phyloP scores from a whole-genome alignment of 2,888 invertebrate genomes.

The Lithophane semibrunnea region DNA sequence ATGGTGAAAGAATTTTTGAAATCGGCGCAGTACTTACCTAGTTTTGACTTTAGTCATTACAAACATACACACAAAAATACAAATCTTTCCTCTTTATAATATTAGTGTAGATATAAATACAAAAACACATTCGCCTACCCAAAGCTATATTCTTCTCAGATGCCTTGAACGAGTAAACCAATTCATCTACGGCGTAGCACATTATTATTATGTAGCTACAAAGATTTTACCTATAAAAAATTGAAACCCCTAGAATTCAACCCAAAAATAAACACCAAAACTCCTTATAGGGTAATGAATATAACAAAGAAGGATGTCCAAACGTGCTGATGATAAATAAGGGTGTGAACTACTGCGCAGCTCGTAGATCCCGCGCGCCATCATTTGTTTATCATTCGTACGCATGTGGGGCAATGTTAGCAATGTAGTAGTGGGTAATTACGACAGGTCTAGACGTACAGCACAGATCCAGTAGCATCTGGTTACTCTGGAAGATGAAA shows the following conservation, averaged over 20 bases:
- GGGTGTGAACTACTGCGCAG: conserved; percentile 65
- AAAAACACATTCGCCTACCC: background rate
- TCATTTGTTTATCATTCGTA: conserved; percentile 48
- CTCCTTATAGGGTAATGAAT: conserved; percentile 56
- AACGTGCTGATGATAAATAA: conserved; percentile 40
- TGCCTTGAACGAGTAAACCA: background rate
- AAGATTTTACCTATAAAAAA: background rate
- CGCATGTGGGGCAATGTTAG: conserved; percentile 47
- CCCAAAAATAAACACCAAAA: conserved; percentile 39
- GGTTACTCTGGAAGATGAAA: background rate
- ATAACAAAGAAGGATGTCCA: conserved; percentile 37
- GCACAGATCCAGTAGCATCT: background rate
- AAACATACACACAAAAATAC: too few relatives aligned
- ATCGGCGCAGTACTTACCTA: too few relatives aligned
- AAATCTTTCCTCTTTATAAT: too few relatives aligned
- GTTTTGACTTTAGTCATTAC: too few relatives aligned
- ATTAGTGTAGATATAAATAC: too few relatives aligned
- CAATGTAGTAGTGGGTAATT: conserved; percentile 6
- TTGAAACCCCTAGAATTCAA: conserved; percentile 27
- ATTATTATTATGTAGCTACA: too few relatives aligned
- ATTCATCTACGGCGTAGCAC: background rate
- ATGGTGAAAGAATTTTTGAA: too few relatives aligned
- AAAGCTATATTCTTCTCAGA: background rate
- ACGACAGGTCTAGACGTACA: conserved; percentile 2
- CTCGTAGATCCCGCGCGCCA: conserved; percentile 39